Conservation (phyloP, 2,113 vertebrate species). For the Progne subis region DNA sequence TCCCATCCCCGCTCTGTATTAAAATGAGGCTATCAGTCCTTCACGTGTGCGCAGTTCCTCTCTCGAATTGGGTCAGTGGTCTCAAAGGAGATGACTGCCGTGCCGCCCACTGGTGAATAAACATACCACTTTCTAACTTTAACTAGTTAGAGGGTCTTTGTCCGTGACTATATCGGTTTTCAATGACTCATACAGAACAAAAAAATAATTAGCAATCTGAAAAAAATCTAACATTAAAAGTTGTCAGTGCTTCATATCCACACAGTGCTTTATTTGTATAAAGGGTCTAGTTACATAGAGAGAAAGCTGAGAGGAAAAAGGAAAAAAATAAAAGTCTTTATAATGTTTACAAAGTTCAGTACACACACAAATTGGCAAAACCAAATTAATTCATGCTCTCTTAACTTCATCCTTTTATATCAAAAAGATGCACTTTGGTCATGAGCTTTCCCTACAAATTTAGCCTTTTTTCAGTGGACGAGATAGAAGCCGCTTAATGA, state of each 20-base stretch:
- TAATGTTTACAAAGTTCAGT: not conserved
- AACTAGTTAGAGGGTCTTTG: too few relatives aligned
- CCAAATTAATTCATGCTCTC: not conserved
- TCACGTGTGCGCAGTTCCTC: too few relatives aligned
- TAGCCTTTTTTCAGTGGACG: rapidly evolving
- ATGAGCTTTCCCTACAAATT: not conserved
- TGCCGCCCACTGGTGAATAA: too few relatives aligned
- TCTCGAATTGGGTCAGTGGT: too few relatives aligned
- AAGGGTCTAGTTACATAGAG: not conserved
- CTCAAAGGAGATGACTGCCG: too few relatives aligned
- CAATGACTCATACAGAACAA: not conserved
- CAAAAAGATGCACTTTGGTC: not conserved
- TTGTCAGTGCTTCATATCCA: not conserved
- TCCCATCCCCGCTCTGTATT: too few relatives aligned
- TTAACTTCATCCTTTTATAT: not conserved
- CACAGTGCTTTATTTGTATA: not conserved
- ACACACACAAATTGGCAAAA: not conserved
- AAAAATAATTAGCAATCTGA: not conserved
- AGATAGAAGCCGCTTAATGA: not conserved
- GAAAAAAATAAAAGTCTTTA: not conserved
- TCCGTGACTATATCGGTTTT: too few relatives aligned
- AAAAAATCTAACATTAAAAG: not conserved
- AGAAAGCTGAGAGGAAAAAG: not conserved
- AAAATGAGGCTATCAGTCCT: too few relatives aligned
- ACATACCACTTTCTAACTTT: too few relatives aligned